Evolutionary conservation across 2,113 vertebrate genomes (phyloP), one percentile per base, ranked within the genome.

Genomic region (Steatornis caripensis): DNA sequence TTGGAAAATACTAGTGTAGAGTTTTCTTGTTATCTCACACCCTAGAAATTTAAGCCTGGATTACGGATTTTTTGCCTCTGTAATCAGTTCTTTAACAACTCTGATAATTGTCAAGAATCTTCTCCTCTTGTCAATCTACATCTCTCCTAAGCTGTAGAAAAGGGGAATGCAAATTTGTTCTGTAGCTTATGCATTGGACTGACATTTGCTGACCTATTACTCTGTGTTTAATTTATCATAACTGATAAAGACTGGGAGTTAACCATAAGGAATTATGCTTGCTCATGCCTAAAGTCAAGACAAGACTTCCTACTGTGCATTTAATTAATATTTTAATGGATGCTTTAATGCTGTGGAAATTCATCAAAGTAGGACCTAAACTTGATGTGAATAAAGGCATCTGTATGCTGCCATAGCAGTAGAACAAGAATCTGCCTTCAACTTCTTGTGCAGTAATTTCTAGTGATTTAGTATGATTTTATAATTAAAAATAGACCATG

Each of bases 251-350:
- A 76, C 16, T 29, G 30, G 7, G 36, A 82, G 30, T 48, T 94
- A 75, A 32, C 36, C 39, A 37, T 55, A 71, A 91, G 48, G 41
- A 87, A 82, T 64, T 76, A 57, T 48, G 23, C 43, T 87, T 87
- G 18, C 34, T 87, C 61, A 53, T 68, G 43, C 16, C 21, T 75
- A 29, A 89, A 91, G 60, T 72, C 48, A 89, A 87, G n/a, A 18
- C 48, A 89, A 95, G 69, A 62, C 24, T 75, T 87, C 77, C 43
- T 19, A 75, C 39, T 76, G 48, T 87, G 37, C 30, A 62, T 87
- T 94, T 87, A 94, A 96, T 76, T 91, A 89, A 82, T 89, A 93
- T 85, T 94, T 86, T 84, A 81, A 81, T 69, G 26, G n/a, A 48
- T 72, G 27, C 5, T 82, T 91, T 89, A 82, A 62, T 78, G 36